These are phyloP conservation scores for Empidonax traillii DNA, from an alignment of 2,113 vertebrate species.

Conservation along the genomic window DNA sequence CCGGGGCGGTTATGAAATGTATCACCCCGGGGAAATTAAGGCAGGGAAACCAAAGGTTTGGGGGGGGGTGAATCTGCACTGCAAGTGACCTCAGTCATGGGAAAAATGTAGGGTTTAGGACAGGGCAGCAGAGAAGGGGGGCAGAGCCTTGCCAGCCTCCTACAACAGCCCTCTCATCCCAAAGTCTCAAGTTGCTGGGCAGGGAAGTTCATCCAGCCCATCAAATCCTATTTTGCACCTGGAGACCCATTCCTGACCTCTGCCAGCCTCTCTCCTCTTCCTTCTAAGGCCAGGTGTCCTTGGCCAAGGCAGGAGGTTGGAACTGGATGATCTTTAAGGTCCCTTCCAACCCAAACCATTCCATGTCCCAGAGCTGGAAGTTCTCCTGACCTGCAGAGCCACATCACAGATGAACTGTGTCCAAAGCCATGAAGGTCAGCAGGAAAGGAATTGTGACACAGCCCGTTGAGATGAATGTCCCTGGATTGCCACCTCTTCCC, in stretches of 20 bases:
- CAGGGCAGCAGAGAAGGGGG: background rate
- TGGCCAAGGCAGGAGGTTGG: background rate
- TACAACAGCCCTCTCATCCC: background rate
- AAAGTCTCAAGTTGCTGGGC: no score
- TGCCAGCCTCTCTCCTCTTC: background rate
- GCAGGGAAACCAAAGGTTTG: background rate
- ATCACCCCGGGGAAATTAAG: conserved; percentile 4
- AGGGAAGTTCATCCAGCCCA: background rate
- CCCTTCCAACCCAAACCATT: background rate
- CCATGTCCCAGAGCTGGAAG: background rate
- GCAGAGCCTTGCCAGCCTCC: background rate
- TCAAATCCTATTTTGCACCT: background rate
- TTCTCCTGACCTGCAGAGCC: background rate
- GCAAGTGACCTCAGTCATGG: background rate
- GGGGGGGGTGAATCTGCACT: background rate
- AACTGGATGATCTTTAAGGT: no score
- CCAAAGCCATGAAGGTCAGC: accelerated
- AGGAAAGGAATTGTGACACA: accelerated
- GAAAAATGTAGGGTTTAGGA: background rate
- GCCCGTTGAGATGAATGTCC: background rate
- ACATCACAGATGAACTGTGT: accelerated
- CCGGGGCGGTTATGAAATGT: background rate
- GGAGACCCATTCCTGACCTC: background rate
- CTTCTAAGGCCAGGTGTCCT: background rate
- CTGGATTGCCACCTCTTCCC: background rate